Percentiles rank a stretch among this genome's conserved stretches.
Evolutionary conservation across 2,888 invertebrate genomes (phyloP).

Genomic region (Parnassius glacialis): DNA sequence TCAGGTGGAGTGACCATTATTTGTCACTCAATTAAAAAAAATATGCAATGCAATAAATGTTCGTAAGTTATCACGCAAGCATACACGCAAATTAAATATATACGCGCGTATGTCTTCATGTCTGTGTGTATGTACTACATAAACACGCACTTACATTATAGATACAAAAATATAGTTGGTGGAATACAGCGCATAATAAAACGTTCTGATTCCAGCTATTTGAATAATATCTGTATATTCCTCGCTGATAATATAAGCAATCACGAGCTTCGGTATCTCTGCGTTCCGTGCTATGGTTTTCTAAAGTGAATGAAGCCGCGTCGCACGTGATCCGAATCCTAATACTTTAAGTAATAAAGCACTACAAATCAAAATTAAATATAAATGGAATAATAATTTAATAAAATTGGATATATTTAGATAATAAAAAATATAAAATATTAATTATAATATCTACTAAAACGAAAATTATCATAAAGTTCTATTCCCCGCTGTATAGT

Average conservation of each 20-base stretch:
- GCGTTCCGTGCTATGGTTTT: constrained; percentile 50
- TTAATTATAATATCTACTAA: too few relatives aligned
- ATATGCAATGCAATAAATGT: too few relatives aligned
- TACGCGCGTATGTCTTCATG: too few relatives aligned
- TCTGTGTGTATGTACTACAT: too few relatives aligned
- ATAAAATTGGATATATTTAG: constrained; percentile 37
- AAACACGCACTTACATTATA: too few relatives aligned
- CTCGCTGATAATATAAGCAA: constrained; percentile 65
- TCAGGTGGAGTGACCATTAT: too few relatives aligned
- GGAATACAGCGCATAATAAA: neutral
- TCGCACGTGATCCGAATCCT: constrained; percentile 65
- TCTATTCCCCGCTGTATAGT: too few relatives aligned
- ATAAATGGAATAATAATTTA: constrained; percentile 77
- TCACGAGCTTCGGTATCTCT: constrained; percentile 61
- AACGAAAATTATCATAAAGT: too few relatives aligned
- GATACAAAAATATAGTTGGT: neutral
- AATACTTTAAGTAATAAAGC: constrained; percentile 55
- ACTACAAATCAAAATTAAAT: constrained; percentile 73
- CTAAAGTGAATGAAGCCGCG: constrained; percentile 42
- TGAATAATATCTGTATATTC: constrained; percentile 39
- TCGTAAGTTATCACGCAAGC: too few relatives aligned
- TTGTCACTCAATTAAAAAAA: too few relatives aligned
- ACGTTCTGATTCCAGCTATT: constrained; percentile 7
- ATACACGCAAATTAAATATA: too few relatives aligned
- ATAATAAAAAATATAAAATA: constrained; percentile 32